Percentiles rank a stretch among this genome's conserved stretches.
Conservation (phyloP, 2,113 vertebrate species). For the Cynocephalus volans region DNA sequence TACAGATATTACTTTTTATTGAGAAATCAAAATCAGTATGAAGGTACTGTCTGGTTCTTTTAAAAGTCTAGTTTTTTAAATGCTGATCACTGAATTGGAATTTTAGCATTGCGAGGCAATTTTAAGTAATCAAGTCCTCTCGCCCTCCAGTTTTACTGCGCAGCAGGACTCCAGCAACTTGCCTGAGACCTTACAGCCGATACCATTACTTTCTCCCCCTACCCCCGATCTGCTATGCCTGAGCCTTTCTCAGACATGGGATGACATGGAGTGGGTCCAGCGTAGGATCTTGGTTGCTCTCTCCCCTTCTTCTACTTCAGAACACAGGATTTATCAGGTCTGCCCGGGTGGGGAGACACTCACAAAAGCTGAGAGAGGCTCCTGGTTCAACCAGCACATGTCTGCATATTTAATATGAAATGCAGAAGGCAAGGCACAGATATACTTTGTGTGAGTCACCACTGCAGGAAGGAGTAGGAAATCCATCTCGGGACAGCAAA, state of each 20-base stretch:
- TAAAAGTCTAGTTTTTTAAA: neutral
- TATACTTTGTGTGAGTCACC: neutral
- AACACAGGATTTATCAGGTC: neutral
- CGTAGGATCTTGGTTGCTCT: neutral
- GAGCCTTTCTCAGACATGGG: neutral
- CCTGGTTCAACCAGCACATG: neutral
- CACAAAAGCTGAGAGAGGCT: neutral
- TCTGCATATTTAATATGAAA: neutral
- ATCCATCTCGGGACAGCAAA: neutral
- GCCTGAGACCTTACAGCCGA: neutral
- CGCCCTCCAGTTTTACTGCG: neutral
- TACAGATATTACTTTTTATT: neutral
- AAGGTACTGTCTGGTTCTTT: neutral
- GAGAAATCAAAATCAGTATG: neutral
- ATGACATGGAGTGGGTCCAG: too few relatives aligned
- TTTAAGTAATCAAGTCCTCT: neutral
- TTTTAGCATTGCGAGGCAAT: neutral
- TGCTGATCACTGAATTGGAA: neutral
- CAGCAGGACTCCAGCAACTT: neutral
- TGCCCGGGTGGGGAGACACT: neutral
- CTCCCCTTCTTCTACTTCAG: neutral
- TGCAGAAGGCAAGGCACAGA: neutral
- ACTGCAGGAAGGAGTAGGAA: neutral
- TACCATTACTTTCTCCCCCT: neutral
- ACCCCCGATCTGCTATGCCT: neutral